A percentile compares a stretch with the other conserved stretches of the same genome.
Conservation (phyloP, 2,888 invertebrate genomes). For the Lasioglossum leucozonium region DNA sequence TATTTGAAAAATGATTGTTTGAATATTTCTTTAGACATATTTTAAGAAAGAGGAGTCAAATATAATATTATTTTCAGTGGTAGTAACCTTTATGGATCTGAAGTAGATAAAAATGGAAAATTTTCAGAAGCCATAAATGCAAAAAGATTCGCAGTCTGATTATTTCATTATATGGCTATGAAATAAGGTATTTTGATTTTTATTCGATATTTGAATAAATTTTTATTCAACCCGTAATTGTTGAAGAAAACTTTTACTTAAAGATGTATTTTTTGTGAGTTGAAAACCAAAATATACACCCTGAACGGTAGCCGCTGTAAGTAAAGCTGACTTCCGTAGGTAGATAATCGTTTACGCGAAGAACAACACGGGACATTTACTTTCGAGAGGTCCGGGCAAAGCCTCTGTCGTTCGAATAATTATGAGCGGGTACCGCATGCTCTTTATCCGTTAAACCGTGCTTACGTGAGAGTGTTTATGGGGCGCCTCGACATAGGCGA, state of each 20-base stretch:
- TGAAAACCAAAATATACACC: too few species aligned
- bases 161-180: too few species aligned
- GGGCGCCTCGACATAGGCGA: slow-evolving; percentile 94
- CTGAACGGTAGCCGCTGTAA: not conserved
- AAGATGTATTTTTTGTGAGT: not conserved
- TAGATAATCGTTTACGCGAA: not conserved
- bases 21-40: not conserved
- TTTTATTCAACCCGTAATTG: not conserved
- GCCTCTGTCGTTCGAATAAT: slow-evolving; percentile 3
- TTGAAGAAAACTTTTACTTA: too few species aligned
- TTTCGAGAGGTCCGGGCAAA: not conserved
- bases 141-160: too few species aligned
- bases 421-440: slow-evolving; percentile 3
- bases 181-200: too few species aligned
- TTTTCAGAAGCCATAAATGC: too few species aligned
- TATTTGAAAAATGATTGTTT: not conserved
- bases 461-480: slow-evolving; percentile 89
- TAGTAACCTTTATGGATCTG: too few species aligned
- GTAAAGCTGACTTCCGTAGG: not conserved
- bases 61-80: too few species aligned
- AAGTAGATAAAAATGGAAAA: too few species aligned
- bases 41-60: too few species aligned
- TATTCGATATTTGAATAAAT: not conserved
- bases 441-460: not conserved
- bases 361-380: not conserved